phyloP scores from a whole-genome alignment of 2,888 invertebrate species.

The Glaucopsyche alexis region DNA sequence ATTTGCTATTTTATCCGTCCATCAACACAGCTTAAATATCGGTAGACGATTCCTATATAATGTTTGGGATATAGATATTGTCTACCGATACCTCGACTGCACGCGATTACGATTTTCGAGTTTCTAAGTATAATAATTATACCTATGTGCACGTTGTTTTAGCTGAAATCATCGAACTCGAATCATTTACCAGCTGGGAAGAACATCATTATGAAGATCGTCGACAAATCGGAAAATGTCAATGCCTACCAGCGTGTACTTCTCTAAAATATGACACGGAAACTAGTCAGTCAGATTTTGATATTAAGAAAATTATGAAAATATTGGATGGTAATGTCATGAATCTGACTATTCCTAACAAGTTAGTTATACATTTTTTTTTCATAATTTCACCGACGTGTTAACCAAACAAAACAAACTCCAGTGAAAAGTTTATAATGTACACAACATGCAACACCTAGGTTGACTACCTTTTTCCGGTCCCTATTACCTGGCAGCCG shows the following conservation, averaged over 20 bases:
- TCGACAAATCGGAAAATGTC: conserved; percentile 21
- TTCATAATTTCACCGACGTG: no score
- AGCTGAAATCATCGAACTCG: conserved; percentile 5
- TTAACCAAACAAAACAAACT: no score
- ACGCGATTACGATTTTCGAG: no score
- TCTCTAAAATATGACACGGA: conserved; percentile 29
- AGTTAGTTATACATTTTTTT: background rate
- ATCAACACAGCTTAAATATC: background rate
- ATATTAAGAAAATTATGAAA: conserved; percentile 22
- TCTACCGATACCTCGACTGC: no score
- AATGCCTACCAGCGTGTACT: conserved; percentile 28
- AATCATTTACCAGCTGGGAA: conserved; percentile 8
- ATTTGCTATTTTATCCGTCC: background rate
- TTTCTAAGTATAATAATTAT: background rate
- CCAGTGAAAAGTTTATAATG: no score
- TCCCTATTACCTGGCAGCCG: no score
- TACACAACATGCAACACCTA: no score
- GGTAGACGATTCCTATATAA: no score
- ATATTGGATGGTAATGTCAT: background rate
- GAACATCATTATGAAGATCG: background rate
- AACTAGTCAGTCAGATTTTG: conserved; percentile 28
- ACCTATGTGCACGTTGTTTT: background rate
- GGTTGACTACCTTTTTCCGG: no score
- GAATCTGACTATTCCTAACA: conserved; percentile 64
- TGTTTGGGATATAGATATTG: no score